phyloP scores from a whole-genome alignment of 2,797 vertebrate genomes.

The Glossophaga mutica region DNA sequence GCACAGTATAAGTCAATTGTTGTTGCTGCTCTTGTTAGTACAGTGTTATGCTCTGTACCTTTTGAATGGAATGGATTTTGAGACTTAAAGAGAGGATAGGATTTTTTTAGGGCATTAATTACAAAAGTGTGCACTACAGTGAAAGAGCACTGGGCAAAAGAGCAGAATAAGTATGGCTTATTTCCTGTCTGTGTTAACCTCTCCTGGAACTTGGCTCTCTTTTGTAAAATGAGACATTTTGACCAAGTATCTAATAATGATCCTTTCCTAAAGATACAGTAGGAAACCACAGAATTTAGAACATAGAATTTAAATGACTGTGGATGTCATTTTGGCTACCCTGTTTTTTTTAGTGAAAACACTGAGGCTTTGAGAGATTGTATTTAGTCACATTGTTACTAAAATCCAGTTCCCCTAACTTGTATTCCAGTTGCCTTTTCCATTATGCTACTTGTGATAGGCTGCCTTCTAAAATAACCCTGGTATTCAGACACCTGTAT shows the following conservation, averaged over 20 bases:
- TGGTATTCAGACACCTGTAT: not conserved
- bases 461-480: not conserved
- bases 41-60: not conserved
- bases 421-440: not conserved
- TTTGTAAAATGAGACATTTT: constrained; percentile 14
- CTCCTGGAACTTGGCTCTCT: not conserved
- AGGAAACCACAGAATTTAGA: not conserved
- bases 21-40: not conserved
- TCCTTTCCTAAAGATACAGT: not conserved
- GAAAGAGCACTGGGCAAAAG: not conserved
- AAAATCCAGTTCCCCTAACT: not conserved
- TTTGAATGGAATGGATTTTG: constrained; percentile 2
- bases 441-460: not conserved
- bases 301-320: not conserved
- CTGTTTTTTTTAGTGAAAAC: not conserved
- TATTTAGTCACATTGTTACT: not conserved
- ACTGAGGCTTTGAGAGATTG: not conserved
- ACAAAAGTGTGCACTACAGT: not conserved
- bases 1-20: not conserved
- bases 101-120: not conserved
- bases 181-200: not conserved
- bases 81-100: not conserved
- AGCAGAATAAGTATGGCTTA: not conserved
- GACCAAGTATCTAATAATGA: not conserved
- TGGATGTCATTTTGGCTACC: not conserved